Percentiles rank a stretch among this genome's conserved stretches.
Conservation (phyloP, 2,888 invertebrate genomes). For the Thecophora atra region DNA sequence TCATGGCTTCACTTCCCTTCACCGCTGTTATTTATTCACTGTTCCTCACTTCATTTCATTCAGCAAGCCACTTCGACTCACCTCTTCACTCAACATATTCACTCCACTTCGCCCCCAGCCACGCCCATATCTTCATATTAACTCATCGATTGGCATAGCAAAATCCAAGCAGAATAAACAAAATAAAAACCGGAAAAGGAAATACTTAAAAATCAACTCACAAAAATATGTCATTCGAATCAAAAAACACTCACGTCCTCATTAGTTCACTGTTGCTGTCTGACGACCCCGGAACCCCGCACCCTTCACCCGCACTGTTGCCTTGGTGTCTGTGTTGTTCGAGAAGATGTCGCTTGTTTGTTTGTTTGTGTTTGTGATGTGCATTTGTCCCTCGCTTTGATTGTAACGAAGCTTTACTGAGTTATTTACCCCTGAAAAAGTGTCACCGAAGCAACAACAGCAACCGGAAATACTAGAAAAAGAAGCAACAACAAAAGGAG, state of each 20-base stretch:
- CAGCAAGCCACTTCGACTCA: background rate
- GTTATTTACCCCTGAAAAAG: constrained; percentile 2
- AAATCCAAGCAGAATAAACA: no score
- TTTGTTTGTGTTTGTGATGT: background rate
- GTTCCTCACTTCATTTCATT: background rate
- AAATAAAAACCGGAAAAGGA: background rate
- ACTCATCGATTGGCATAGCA: background rate
- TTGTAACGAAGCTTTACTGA: background rate
- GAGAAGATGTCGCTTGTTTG: background rate
- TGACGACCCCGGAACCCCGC: background rate
- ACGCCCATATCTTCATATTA: background rate
- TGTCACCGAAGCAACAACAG: background rate
- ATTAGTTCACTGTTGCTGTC: constrained; percentile 22
- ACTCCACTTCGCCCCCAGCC: background rate
- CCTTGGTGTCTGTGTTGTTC: background rate
- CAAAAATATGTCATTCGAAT: constrained; percentile 36
- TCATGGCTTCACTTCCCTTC: no score
- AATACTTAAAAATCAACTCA: constrained; percentile 33
- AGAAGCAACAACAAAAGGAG: no score
- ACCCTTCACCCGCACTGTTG: background rate
- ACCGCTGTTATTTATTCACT: no score
- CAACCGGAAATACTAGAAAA: background rate
- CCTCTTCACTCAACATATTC: background rate
- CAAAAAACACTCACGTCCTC: constrained; percentile 35
- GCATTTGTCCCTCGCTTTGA: background rate